These are phyloP conservation scores for Notolepis coatsorum DNA, from an alignment of 2,797 vertebrate genomes.

Conservation along the genomic window DNA sequence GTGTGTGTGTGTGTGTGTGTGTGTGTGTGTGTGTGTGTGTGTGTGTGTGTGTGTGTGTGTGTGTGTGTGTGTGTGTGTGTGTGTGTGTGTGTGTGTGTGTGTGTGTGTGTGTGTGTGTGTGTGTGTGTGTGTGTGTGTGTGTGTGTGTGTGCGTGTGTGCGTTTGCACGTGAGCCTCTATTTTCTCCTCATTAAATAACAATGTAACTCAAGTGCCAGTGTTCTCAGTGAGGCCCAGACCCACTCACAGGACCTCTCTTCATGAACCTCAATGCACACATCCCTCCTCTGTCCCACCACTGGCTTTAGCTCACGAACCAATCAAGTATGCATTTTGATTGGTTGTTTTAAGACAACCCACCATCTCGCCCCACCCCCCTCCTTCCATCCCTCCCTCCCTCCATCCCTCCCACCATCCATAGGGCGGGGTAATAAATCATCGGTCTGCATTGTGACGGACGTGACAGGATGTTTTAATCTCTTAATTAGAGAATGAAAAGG, in stretches of 20 bases:
- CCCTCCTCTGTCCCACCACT: conserved; percentile 4
- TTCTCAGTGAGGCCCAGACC: conserved; percentile 64
- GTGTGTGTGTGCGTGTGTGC: not conserved
- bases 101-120: conserved; percentile 15
- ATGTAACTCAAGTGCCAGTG: conserved; percentile 60
- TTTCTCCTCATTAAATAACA: conserved; percentile 73
- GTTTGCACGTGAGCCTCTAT: conserved; percentile 21
- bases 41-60: conserved; percentile 14
- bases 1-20: not conserved
- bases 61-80: conserved; percentile 12
- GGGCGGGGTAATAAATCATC: conserved; percentile 72
- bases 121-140: conserved; percentile 26
- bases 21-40: not conserved
- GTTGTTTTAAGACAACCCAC: conserved; percentile 50
- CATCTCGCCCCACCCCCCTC: not conserved
- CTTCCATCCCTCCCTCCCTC: conserved; percentile 31
- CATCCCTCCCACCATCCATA: conserved; percentile 70
- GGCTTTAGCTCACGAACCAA: conserved; percentile 31
- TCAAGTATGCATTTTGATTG: conserved; percentile 59
- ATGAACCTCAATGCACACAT: conserved; percentile 34
- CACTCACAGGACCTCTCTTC: conserved; percentile 40
- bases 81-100: conserved; percentile 16
- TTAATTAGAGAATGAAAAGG: conserved; percentile 80
- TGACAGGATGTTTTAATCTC: conserved; percentile 81
- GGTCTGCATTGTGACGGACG: conserved; percentile 70